A percentile compares a stretch with the other conserved stretches of the same genome.
These are phyloP conservation scores for Balaeniceps rex DNA, from an alignment of 2,113 vertebrate genomes.

Conservation along the genomic window DNA sequence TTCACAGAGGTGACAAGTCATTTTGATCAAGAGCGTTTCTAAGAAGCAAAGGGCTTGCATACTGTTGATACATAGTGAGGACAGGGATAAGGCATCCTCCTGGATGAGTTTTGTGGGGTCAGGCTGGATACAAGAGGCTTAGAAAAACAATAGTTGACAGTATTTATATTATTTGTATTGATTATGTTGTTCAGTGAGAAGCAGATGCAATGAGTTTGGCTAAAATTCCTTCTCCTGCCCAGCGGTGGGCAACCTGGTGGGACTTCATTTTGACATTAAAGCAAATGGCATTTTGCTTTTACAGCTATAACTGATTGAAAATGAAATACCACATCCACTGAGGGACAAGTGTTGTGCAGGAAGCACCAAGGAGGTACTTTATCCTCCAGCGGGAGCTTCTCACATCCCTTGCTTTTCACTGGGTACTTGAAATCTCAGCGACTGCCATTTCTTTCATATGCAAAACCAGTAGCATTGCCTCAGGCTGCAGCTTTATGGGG, in stretches of 20 bases:
- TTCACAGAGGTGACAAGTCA: background rate
- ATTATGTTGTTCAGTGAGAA: background rate
- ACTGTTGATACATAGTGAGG: background rate
- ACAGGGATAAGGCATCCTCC: background rate
- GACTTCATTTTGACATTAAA: background rate
- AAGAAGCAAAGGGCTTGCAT: background rate
- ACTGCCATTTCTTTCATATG: background rate
- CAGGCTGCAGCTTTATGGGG: background rate
- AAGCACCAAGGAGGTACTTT: background rate
- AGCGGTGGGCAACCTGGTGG: background rate
- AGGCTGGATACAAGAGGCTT: background rate
- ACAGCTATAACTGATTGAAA: background rate
- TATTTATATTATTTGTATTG: background rate
- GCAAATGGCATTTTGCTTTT: background rate
- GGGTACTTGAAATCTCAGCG: background rate
- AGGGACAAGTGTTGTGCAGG: background rate
- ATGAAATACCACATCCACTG: background rate
- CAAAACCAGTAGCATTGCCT: background rate
- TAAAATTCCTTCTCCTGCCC: background rate
- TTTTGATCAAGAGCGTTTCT: background rate
- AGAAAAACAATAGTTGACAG: background rate
- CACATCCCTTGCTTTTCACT: background rate
- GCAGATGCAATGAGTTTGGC: background rate
- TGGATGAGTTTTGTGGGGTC: background rate
- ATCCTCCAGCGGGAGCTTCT: background rate